These are phyloP conservation scores for Andrena camellia DNA, from an alignment of 2,888 invertebrate genomes.

Conservation along the genomic window DNA sequence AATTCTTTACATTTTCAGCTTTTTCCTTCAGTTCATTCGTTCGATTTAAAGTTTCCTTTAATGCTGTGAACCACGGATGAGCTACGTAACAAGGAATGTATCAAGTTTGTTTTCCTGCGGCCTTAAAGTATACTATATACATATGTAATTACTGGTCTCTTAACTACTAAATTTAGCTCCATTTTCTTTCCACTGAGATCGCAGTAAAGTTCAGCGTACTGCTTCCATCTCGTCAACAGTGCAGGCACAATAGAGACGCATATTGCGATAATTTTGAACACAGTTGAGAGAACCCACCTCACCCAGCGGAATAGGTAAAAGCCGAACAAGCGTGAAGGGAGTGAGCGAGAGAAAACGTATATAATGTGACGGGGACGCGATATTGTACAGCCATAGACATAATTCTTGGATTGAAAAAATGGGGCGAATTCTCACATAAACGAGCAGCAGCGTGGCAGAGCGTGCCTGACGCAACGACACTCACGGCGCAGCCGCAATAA, in stretches of 20 bases:
- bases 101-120: no score
- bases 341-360: conserved; percentile 23
- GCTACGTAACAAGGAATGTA: no score
- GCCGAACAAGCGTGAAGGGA: conserved; percentile 2
- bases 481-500: conserved; percentile 68
- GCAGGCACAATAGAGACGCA: not conserved
- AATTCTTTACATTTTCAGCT: no score
- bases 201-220: no score
- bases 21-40: no score
- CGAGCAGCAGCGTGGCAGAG: conserved; percentile 43
- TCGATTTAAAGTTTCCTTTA: no score
- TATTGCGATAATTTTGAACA: conserved; percentile 33
- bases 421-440: conserved; percentile 39
- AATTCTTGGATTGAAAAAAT: conserved; percentile 73
- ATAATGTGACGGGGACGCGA: conserved; percentile 67
- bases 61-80: no score
- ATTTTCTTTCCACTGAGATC: no score
- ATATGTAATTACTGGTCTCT: no score
- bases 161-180: no score
- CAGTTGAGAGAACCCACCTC: conserved; percentile 34
- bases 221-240: no score
- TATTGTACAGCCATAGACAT: conserved; percentile 72
- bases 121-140: no score
- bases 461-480: conserved; percentile 41
- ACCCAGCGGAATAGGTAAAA: conserved; percentile 31